These are phyloP conservation scores for Barypeithes pellucidus DNA, from an alignment of 2,888 invertebrate species.

Conservation along the genomic window DNA sequence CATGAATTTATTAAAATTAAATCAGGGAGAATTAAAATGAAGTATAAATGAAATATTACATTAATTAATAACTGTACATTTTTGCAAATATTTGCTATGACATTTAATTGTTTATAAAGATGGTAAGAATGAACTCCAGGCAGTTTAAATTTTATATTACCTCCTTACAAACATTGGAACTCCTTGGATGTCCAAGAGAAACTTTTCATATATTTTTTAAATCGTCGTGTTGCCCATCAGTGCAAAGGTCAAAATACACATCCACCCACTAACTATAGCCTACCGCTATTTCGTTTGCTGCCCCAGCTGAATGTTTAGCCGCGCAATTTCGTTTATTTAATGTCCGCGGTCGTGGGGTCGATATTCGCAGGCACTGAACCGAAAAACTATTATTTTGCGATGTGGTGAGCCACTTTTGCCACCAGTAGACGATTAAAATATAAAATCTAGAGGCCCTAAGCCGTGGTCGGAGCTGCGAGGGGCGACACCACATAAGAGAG, in stretches of 20 bases:
- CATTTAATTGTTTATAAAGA: too few species aligned
- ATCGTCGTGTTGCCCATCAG: background rate
- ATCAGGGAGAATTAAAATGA: slow-evolving; percentile 1
- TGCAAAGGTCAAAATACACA: slow-evolving; percentile 6
- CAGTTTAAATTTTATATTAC: too few species aligned
- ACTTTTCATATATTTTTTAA: too few species aligned
- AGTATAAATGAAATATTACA: background rate
- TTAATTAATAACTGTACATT: too few species aligned
- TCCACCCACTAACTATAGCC: background rate
- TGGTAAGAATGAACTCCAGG: too few species aligned
- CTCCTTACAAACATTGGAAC: too few species aligned
- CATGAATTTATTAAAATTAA: background rate
- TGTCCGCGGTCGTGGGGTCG: background rate
- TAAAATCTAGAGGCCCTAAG: too few species aligned
- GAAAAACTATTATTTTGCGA: background rate
- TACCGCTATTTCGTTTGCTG: slow-evolving; percentile 5
- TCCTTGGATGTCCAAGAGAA: too few species aligned
- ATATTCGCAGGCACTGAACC: slow-evolving; percentile 10
- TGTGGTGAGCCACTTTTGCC: background rate
- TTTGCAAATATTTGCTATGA: too few species aligned
- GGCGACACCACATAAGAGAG: too few species aligned
- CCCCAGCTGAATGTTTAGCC: background rate
- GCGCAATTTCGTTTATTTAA: slow-evolving; percentile 15
- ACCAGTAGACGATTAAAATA: background rate
- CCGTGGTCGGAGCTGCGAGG: too few species aligned